Conservation (phyloP, 2,888 invertebrate species). For the Linnaemya vulpina region DNA sequence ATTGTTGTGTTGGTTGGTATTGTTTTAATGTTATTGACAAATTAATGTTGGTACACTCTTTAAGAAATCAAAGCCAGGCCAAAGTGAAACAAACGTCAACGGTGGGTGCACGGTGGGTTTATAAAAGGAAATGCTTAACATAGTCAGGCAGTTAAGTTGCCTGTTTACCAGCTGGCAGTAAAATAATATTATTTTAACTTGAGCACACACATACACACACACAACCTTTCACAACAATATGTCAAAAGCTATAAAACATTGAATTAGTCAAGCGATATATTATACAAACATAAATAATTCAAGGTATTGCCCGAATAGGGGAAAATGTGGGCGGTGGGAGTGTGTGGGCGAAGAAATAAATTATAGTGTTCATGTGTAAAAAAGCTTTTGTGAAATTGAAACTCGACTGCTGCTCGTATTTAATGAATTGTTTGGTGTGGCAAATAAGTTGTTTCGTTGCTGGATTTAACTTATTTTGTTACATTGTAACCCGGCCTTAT, state of each 20-base stretch:
- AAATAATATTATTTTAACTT: constrained; percentile 46
- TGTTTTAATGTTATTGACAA: constrained; percentile 65
- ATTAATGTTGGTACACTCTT: constrained; percentile 61
- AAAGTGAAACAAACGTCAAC: neutral
- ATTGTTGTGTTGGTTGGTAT: constrained; percentile 28
- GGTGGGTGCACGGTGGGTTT: neutral
- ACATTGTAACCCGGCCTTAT: neutral
- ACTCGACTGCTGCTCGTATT: constrained; percentile 10
- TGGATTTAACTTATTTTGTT: constrained; percentile 2
- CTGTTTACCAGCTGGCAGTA: constrained; percentile 32
- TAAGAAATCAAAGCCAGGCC: constrained; percentile 53
- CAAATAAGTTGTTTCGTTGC: constrained; percentile 1
- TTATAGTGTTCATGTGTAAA: neutral
- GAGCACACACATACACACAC: constrained; percentile 30
- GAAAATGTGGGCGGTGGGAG: too few relatives aligned
- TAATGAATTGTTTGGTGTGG: constrained; percentile 9
- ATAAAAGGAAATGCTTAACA: constrained; percentile 18
- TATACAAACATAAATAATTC: constrained; percentile 61
- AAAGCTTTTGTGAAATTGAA: constrained; percentile 28
- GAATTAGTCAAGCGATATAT: constrained; percentile 78
- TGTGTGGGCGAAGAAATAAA: too few relatives aligned
- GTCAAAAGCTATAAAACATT: constrained; percentile 81
- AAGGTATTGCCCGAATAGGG: neutral
- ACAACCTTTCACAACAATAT: constrained; percentile 75
- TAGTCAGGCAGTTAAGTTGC: constrained; percentile 16